Evolutionary conservation across 2,797 vertebrate species (phyloP).

Genomic region (Lepus townsendii): DNA sequence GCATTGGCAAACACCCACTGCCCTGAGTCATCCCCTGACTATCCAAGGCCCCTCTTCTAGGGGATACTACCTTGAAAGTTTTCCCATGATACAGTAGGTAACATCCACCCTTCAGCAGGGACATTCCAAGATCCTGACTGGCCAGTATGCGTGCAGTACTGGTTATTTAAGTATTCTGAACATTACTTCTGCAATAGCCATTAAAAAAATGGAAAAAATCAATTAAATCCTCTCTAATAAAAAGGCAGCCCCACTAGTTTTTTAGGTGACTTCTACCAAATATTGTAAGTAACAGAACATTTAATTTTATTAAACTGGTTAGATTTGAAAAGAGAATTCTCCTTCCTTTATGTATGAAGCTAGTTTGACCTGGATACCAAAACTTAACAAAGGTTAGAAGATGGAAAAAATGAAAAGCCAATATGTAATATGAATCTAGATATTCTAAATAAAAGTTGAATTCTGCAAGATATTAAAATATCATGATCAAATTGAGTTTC

Average conservation of each 20-base stretch:
- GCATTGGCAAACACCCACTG: not conserved
- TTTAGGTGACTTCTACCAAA: conserved; percentile 34
- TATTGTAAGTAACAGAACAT: conserved; percentile 31
- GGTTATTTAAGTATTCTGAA: conserved; percentile 54
- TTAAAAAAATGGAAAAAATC: conserved; percentile 45
- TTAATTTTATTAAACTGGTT: conserved; percentile 34
- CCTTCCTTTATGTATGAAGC: not conserved
- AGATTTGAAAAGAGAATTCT: conserved; percentile 26
- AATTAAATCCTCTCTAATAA: conserved; percentile 38
- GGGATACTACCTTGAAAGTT: not conserved
- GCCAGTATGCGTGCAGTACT: not conserved
- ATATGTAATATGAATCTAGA: conserved; percentile 34
- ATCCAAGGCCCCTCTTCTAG: not conserved
- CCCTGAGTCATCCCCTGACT: conserved; percentile 6
- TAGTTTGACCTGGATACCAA: not conserved
- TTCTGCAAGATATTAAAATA: conserved; percentile 54
- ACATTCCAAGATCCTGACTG: not conserved
- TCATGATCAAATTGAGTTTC: conserved; percentile 45
- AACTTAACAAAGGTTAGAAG: conserved; percentile 21
- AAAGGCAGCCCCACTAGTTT: conserved; percentile 33
- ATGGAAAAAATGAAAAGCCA: conserved; percentile 13
- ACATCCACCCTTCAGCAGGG: not conserved
- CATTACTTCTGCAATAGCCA: not conserved
- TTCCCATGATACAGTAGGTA: not conserved
- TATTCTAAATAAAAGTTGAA: conserved; percentile 48